phyloP scores from a whole-genome alignment of 2,113 vertebrate species.

The Carollia perspicillata region DNA sequence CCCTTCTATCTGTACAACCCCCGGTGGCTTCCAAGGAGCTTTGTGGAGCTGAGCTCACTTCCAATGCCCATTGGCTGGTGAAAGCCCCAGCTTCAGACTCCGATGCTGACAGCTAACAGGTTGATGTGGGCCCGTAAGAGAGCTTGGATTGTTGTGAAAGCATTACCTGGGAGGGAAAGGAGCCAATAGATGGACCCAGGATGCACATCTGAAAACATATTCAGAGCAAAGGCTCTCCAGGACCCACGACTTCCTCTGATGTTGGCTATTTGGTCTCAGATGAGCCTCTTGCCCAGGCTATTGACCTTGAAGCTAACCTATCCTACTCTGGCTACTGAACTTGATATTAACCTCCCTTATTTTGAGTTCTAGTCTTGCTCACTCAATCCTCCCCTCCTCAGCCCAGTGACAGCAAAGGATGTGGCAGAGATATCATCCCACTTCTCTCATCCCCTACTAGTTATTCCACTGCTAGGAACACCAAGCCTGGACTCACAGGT shows the following conservation, averaged over 20 bases:
- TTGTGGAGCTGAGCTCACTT: neutral
- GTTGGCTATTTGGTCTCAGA: neutral
- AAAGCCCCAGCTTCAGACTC: neutral
- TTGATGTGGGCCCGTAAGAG: neutral
- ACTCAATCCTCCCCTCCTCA: neutral
- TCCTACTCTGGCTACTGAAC: neutral
- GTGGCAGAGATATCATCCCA: neutral
- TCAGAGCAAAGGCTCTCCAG: neutral
- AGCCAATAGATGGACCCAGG: neutral
- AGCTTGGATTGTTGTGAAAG: neutral
- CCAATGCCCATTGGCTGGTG: neutral
- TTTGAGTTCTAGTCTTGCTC: neutral
- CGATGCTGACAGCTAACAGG: neutral
- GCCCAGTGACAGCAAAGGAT: neutral
- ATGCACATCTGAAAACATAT: neutral
- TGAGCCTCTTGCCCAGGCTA: neutral
- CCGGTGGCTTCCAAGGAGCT: slow-evolving; percentile 9
- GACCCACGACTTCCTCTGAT: neutral
- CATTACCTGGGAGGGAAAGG: neutral
- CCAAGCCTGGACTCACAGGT: neutral
- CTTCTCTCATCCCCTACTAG: no score
- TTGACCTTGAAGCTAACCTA: neutral
- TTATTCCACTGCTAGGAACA: neutral
- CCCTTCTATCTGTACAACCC: slow-evolving; percentile 27
- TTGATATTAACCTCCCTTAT: neutral